phyloP scores from a whole-genome alignment of 2,888 invertebrate genomes.

The Ditula angustiorana region DNA sequence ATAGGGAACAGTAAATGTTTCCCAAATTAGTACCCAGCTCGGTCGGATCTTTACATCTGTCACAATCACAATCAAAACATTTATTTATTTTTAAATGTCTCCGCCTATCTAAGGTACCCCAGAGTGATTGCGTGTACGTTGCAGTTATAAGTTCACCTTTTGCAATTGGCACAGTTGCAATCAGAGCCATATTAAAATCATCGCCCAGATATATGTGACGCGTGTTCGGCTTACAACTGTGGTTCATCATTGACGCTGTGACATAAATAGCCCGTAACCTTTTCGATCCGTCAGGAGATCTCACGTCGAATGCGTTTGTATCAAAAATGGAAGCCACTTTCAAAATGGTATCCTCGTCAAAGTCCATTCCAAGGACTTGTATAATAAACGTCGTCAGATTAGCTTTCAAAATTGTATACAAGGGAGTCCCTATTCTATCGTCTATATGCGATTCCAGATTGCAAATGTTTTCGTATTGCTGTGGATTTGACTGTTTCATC shows the following conservation, averaged over 20 bases:
- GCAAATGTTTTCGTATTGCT: slow-evolving; percentile 82
- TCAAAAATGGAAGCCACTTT: slow-evolving; percentile 89
- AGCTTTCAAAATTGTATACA: slow-evolving; percentile 86
- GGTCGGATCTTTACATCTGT: slow-evolving; percentile 88
- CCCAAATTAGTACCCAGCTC: slow-evolving; percentile 88
- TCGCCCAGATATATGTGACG: slow-evolving; percentile 87
- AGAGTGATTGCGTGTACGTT: slow-evolving; percentile 89
- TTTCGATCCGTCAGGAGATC: slow-evolving; percentile 77
- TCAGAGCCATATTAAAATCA: slow-evolving; percentile 85
- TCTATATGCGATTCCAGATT: slow-evolving; percentile 87
- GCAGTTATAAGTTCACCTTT: slow-evolving; percentile 89
- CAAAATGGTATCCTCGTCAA: slow-evolving; percentile 85
- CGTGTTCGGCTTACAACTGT: slow-evolving; percentile 90
- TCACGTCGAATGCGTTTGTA: slow-evolving; percentile 89
- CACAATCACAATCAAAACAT: slow-evolving; percentile 89
- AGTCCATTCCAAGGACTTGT: slow-evolving; percentile 83
- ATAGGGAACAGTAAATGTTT: slow-evolving; percentile 87
- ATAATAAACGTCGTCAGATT: slow-evolving; percentile 87
- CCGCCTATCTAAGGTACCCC: slow-evolving; percentile 88
- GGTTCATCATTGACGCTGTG: slow-evolving; percentile 88
- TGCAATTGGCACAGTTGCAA: slow-evolving; percentile 87
- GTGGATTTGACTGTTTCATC: slow-evolving; percentile 83
- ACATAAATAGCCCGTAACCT: slow-evolving; percentile 88
- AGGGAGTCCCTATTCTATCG: slow-evolving; percentile 84
- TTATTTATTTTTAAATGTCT: slow-evolving; percentile 86